Evolutionary conservation across 2,797 vertebrate genomes (phyloP), one percentile per base, ranked within the genome.

Genomic region (Melanogrammus aeglefinus): DNA sequence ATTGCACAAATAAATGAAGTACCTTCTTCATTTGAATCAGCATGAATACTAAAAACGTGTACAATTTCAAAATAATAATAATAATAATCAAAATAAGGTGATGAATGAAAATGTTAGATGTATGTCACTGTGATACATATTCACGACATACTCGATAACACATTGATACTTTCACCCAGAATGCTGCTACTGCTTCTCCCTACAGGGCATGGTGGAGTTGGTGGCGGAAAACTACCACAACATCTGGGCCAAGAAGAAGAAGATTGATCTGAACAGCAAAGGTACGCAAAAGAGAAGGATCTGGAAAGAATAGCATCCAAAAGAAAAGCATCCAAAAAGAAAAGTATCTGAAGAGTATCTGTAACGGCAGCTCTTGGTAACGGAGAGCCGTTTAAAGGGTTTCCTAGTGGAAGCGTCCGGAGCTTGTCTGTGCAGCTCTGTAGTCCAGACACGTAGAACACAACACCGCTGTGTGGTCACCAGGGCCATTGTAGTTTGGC

Each of bases 161-260:
- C 2, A 51, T 29, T 21, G 18, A n/a, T n/a, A n/a, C 13, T 69
- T 63, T 69, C 1, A 21, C 76, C 0, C 73, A 6, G 63, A 4
- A 3, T n/a, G 16, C 1, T 7, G 6, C 71, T 16, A 73, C 51
- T 75, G 8, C 3, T 69, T 72, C 6, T 73, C 13, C 76, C 75
- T 81, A 16, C 83, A 99, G 98, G 95, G 94, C 73, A 99, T 99
- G 98, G 96, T 97, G 84, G 98, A 99, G 89, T 91, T 96, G 75
- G 96, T 99, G 82, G 98, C 98, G 81, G 98, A 99, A 93, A 99
- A 99, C 86, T 99, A 99, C 89, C 97, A 99, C 91, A 99, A 97
- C 88, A 99, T 99, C 91, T 99, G 98, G 98, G 96, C 98, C 84
- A 99, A 96, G 93, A 99, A 99, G 94, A 99, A 99, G 94, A 99